These are phyloP conservation scores for Mohoua ochrocephala DNA, from an alignment of 2,113 vertebrate species.

Conservation along the genomic window DNA sequence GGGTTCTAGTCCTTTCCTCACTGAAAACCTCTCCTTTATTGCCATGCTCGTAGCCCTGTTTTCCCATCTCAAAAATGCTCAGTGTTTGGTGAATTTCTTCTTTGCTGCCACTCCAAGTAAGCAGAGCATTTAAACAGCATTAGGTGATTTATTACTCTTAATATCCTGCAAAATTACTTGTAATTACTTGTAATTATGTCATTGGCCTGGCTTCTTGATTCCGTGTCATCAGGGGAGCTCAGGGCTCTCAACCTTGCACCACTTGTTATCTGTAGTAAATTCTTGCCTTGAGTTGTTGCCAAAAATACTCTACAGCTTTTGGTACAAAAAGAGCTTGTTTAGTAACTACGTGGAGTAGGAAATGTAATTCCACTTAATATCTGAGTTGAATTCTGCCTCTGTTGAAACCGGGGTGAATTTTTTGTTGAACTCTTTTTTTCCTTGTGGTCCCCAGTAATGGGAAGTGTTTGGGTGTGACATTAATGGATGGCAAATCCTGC, in stretches of 20 bases:
- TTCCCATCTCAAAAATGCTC: neutral
- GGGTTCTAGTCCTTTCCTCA: neutral
- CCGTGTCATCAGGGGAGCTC: neutral
- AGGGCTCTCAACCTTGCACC: neutral
- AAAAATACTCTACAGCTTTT: neutral
- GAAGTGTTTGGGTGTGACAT: neutral
- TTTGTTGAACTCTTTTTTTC: neutral
- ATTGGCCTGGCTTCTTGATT: neutral
- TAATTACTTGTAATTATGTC: neutral
- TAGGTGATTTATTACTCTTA: neutral
- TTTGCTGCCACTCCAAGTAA: neutral
- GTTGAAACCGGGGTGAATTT: neutral
- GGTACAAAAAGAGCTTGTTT: neutral
- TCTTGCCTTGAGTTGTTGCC: neutral
- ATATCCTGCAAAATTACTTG: neutral
- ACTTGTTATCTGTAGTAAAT: neutral
- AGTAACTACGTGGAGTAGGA: neutral
- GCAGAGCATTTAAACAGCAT: neutral
- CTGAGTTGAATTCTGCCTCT: neutral
- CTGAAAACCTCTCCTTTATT: neutral
- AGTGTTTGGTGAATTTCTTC: neutral
- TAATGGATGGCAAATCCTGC: neutral
- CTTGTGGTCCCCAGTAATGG: neutral
- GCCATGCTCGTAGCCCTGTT: neutral
- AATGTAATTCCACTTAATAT: neutral